Conservation (phyloP, 37 sponge, comb jelly and placozoan genomes). For the Aphrocallistes beatrix region DNA sequence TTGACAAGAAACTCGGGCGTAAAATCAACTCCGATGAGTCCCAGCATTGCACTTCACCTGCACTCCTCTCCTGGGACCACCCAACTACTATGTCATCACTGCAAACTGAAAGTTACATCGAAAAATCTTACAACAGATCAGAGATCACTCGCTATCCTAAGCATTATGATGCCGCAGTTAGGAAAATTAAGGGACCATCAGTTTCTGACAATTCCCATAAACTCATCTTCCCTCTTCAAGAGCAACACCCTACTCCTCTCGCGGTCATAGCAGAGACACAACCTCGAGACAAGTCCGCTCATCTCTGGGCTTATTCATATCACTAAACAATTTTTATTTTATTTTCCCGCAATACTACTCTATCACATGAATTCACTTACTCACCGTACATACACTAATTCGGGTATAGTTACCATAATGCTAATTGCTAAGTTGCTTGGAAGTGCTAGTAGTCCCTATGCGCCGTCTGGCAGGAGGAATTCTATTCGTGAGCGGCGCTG, state of each 20-base stretch:
- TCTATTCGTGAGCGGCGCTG: not conserved
- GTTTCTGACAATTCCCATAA: not conserved
- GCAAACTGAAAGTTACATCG: not conserved
- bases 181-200: not conserved
- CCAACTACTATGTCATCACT: not conserved
- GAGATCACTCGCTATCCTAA: conserved; percentile 8
- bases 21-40: not conserved
- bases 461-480: not conserved
- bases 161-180: not conserved
- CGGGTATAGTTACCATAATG: not conserved
- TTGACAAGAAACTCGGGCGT: not conserved
- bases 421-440: not conserved
- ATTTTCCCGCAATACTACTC: not conserved
- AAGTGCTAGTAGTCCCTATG: no score
- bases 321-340: not conserved
- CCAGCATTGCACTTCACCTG: not conserved
- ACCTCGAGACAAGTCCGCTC: not conserved
- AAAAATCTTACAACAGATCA: not conserved
- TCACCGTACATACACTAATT: not conserved
- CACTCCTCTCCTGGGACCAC: conserved; percentile 8
- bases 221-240: not conserved
- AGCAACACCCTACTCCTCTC: not conserved
- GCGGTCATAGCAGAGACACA: not conserved
- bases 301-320: conserved; percentile 5
- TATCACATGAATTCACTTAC: no score